A percentile compares a stretch with the other conserved stretches of the same genome.
phyloP scores from a whole-genome alignment of 1,140 invertebrate genomes.

The Scaptomyza graminum region DNA sequence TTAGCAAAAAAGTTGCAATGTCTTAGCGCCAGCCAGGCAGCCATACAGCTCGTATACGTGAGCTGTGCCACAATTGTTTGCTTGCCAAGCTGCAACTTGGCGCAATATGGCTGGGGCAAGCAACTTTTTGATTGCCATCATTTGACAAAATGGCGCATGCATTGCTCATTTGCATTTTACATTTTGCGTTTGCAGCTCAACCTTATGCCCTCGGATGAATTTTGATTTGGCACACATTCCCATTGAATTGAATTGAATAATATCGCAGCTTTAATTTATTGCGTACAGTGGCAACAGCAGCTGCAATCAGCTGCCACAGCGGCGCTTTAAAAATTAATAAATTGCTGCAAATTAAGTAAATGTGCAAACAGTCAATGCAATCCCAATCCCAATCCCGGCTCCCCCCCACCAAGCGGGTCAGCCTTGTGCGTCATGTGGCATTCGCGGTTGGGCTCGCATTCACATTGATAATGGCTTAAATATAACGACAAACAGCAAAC shows the following conservation, averaged over 20 bases:
- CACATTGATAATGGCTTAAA: slow-evolving; percentile 76
- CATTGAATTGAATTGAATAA: slow-evolving; percentile 20
- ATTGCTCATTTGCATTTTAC: slow-evolving; percentile 28
- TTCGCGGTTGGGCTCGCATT: slow-evolving; percentile 40
- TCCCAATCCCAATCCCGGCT: background rate
- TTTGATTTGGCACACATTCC: slow-evolving; percentile 13
- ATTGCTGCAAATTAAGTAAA: slow-evolving; percentile 70
- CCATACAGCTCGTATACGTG: slow-evolving; percentile 53
- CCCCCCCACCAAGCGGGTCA: slow-evolving; percentile 2
- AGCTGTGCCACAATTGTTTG: slow-evolving; percentile 48
- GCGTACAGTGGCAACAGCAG: slow-evolving; percentile 20
- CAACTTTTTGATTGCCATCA: slow-evolving; percentile 59
- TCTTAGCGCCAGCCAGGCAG: slow-evolving; percentile 22
- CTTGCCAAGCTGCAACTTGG: slow-evolving; percentile 8
- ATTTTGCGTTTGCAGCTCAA: slow-evolving; percentile 5
- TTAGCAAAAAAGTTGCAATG: slow-evolving; percentile 60
- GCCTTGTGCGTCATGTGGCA: slow-evolving; percentile 30
- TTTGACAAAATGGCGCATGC: slow-evolving; percentile 70
- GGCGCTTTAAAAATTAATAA: slow-evolving; percentile 61
- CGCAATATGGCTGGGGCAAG: slow-evolving; percentile 27
- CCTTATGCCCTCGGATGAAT: background rate
- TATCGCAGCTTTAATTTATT: slow-evolving; percentile 59
- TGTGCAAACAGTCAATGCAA: slow-evolving; percentile 54
- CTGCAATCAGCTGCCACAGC: slow-evolving; percentile 3
- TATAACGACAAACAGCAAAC: slow-evolving; percentile 56